These are phyloP conservation scores for Leptinotarsa lineolata DNA, from an alignment of 1,140 invertebrate species.

Conservation along the genomic window DNA sequence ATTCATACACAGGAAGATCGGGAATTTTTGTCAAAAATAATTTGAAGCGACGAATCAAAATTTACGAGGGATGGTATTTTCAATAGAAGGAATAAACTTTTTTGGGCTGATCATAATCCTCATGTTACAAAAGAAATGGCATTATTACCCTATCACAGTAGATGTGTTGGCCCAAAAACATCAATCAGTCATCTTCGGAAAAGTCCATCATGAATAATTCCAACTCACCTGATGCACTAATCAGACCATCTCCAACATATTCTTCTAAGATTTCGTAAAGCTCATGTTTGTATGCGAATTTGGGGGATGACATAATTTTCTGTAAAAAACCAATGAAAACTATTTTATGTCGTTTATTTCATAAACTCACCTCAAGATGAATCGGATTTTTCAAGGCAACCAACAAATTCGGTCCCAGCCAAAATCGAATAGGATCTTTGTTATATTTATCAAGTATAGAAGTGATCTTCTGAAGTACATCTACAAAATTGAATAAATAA, in stretches of 20 bases:
- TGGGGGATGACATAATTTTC: constrained; percentile 38
- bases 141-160: too few species aligned
- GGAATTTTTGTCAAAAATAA: too few species aligned
- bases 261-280: constrained; percentile 32
- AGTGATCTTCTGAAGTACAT: constrained; percentile 28
- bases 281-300: constrained; percentile 34
- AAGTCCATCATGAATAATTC: not conserved
- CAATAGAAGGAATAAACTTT: too few species aligned
- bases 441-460: constrained; percentile 4
- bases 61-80: too few species aligned
- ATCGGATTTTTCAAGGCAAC: constrained; percentile 29
- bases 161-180: too few species aligned
- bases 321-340: constrained; percentile 20
- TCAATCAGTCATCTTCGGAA: too few species aligned
- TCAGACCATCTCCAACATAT: constrained; percentile 32
- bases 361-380: constrained; percentile 32
- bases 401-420: constrained; percentile 34
- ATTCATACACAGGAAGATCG: too few species aligned
- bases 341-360: not conserved
- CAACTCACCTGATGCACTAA: constrained; percentile 32
- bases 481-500: constrained; percentile 23
- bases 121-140: too few species aligned
- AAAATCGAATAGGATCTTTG: constrained; percentile 29
- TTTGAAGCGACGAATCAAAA: too few species aligned
- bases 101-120: too few species aligned